Percentiles rank a stretch among this genome's conserved stretches.
Conservation (phyloP, 2,113 vertebrate genomes). For the Cacatua alba region DNA sequence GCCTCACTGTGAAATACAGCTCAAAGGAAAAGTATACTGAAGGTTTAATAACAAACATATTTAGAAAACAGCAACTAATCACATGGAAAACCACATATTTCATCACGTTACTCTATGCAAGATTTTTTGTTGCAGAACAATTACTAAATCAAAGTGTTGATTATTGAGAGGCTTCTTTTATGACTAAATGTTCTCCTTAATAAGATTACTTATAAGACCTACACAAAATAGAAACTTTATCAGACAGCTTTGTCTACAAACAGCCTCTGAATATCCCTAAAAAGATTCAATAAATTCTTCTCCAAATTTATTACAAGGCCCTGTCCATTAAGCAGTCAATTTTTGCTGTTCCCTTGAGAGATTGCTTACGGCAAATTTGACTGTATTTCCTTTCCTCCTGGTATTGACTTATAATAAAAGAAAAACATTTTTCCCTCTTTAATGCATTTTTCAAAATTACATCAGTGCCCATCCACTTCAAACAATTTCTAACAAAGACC, state of each 20-base stretch:
- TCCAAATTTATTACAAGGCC: background rate
- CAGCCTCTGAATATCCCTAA: background rate
- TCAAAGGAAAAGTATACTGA: background rate
- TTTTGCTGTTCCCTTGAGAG: slow-evolving; percentile 4
- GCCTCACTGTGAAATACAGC: background rate
- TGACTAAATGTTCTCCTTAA: background rate
- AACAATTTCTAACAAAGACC: slow-evolving; percentile 36
- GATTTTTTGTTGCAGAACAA: background rate
- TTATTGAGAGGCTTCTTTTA: background rate
- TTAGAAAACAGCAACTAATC: slow-evolving; percentile 6
- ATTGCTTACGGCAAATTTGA: slow-evolving; percentile 29
- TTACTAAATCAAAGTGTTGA: background rate
- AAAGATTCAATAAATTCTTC: background rate
- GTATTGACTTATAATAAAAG: slow-evolving; percentile 60
- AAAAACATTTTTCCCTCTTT: slow-evolving; percentile 48
- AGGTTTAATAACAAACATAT: slow-evolving; percentile 5
- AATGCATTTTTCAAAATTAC: slow-evolving; percentile 55
- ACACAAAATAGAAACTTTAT: background rate
- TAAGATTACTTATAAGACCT: background rate
- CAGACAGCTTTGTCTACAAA: background rate
- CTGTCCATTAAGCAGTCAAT: background rate
- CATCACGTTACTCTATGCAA: background rate
- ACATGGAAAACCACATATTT: slow-evolving; percentile 1
- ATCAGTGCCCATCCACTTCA: slow-evolving; percentile 40
- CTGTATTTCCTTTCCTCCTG: slow-evolving; percentile 46